These are phyloP conservation scores for Podabrus alpinus DNA, from an alignment of 2,888 invertebrate species.

Conservation along the genomic window DNA sequence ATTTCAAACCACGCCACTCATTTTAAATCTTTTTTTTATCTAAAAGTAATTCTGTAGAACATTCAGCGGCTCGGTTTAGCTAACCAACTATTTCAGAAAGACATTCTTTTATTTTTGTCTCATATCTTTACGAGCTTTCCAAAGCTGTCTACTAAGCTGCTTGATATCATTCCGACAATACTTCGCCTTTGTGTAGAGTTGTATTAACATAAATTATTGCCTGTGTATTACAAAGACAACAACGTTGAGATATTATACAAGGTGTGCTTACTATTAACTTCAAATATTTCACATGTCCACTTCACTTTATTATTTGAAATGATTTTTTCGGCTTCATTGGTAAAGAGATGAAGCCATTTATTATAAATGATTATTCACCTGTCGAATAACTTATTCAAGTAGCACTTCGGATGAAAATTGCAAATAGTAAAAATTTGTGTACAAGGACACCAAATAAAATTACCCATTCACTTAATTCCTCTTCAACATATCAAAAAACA, in stretches of 20 bases:
- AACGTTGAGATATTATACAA: slow-evolving; percentile 29
- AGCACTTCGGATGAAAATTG: neutral
- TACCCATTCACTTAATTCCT: neutral
- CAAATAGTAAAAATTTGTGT: neutral
- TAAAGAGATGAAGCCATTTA: slow-evolving; percentile 25
- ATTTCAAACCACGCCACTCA: slow-evolving; percentile 19
- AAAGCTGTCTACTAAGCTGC: slow-evolving; percentile 30
- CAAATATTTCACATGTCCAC: slow-evolving; percentile 30
- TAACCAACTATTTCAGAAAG: slow-evolving; percentile 28
- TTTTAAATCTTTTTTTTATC: slow-evolving; percentile 21
- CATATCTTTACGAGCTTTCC: slow-evolving; percentile 32
- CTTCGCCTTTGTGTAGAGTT: slow-evolving; percentile 30
- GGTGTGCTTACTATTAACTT: slow-evolving; percentile 29
- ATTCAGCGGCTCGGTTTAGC: slow-evolving; percentile 28
- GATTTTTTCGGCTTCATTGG: slow-evolving; percentile 5
- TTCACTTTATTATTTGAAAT: slow-evolving; percentile 17
- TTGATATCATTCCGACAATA: slow-evolving; percentile 30
- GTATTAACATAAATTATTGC: slow-evolving; percentile 33
- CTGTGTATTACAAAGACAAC: slow-evolving; percentile 31
- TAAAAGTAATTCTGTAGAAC: slow-evolving; percentile 27
- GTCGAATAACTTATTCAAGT: neutral
- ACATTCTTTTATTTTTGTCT: slow-evolving; percentile 29
- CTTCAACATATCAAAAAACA: neutral
- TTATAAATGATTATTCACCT: slow-evolving; percentile 5
- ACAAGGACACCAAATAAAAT: neutral